Evolutionary conservation across 2,797 vertebrate species (phyloP), one percentile per base, ranked within the genome.

Genomic region (Clarias laeviceps): DNA sequence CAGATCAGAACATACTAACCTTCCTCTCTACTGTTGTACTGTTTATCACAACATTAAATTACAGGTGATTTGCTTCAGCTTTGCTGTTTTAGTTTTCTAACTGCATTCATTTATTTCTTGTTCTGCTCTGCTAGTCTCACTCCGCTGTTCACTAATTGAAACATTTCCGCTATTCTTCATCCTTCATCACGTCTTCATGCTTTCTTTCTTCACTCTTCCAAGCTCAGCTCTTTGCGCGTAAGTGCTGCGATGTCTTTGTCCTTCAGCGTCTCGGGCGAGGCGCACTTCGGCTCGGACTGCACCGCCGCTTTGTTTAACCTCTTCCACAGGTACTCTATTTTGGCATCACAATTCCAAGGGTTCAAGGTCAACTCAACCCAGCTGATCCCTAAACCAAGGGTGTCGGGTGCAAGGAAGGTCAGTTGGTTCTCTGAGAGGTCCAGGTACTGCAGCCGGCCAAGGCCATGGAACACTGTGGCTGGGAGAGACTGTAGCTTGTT

Each of bases 341-440:
- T 87, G 11, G 54, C 82, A 6, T 89, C 88, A 22, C 91, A 92
- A 18, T 91, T 61, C 90, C 90, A 92, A 57, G 90, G 91, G 87
- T 92, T 92, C 5, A 69, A 68, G 85, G 78, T 86, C 66, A 92
- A 64, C 40, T 90, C 90, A 69, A 91, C 86, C 80, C 84, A 86
- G 32, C 78, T 80, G 59, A 87, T 86, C 17, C 77, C 80, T 84
- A 1, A 91, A 84, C 89, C 88, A 70, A 92, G 86, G n/a, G 88
- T 82, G 6, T 81, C 89, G 14, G 86, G n/a, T 9, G 82, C 61
- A 64, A 92, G 66, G 65, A 77, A 87, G 6, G 56, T 83, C 65
- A 92, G 88, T 27, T 83, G 79, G 86, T 92, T 92, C 18, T 87
- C 87, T 24, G 82, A 89, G 32, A 92, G 88, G 69, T 89, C 89